Conservation (phyloP, 2,797 vertebrate genomes). For the Sphaeramia orbicularis region DNA sequence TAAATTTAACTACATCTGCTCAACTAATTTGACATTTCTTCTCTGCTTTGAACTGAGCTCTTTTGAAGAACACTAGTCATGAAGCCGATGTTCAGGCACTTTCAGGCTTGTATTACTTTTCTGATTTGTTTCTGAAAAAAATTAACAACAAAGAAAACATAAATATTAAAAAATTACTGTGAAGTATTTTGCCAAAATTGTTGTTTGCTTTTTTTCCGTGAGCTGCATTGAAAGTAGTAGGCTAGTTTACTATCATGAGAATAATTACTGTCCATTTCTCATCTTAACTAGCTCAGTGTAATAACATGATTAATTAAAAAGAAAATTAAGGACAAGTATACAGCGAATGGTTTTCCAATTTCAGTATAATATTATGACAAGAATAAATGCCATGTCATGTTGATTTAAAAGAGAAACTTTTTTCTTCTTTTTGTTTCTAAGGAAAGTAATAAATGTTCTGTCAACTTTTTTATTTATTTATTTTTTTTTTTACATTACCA, state of each 20-base stretch:
- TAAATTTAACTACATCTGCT: constrained; percentile 26
- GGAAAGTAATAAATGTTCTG: neutral
- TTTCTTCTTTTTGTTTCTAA: neutral
- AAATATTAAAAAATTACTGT: too few species aligned
- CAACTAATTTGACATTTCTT: constrained; percentile 3
- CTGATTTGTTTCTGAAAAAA: neutral
- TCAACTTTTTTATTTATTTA: neutral
- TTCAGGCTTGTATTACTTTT: neutral
- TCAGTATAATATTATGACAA: neutral
- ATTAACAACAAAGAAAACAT: too few species aligned
- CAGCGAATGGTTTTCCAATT: neutral
- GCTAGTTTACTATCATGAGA: neutral
- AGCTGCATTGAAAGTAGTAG: neutral
- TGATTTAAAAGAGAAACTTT: neutral
- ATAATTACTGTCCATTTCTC: constrained; percentile 2
- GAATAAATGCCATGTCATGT: neutral
- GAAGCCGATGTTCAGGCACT: neutral
- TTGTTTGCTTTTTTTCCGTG: neutral
- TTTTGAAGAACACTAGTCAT: neutral
- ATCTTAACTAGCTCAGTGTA: neutral
- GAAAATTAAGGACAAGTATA: neutral
- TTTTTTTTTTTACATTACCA: neutral
- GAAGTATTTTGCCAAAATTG: neutral
- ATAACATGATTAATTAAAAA: constrained; percentile 15
- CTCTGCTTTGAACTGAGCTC: neutral